Base-by-base conservation (phyloP, 2,888 invertebrate species). In the Eretmocerus hayati region DNA sequence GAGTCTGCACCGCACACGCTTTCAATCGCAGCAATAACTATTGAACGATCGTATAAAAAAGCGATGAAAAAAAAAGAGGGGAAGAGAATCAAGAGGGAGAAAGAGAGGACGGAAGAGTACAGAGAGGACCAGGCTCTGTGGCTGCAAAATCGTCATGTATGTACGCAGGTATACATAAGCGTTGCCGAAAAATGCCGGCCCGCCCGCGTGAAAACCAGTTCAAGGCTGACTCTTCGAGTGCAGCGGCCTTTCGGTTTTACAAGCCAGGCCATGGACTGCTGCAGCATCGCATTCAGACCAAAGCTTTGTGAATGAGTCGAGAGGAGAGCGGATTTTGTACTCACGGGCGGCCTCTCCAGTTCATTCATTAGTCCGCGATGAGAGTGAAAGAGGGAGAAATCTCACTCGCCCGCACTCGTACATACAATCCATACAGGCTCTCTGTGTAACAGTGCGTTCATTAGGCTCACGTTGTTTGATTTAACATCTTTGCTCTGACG, bases 271-370 rank as follows among this genome's bases (percentile, higher is more conserved):
- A 16, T 15, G 19, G 16, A 13, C 18, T 30, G 19, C 19, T 20
- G 38, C 6, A n/a, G n/a, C n/a, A n/a, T n/a, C n/a, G n/a, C n/a
- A n/a, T n/a, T n/a, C n/a, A 42, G 36, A 35, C 45, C n/a, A n/a
- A n/a, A n/a, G n/a, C n/a, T 52, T 52, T 48, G 52, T 52, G 52
- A 52, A 52, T 52, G 52, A 49, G 49, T 50, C 38, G 44, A 53
- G 48, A n/a, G n/a, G n/a, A n/a, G n/a, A n/a, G n/a, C n/a, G n/a
- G 46, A 52, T 52, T 52, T 52, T 39, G 52, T 48, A 48, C 46
- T 46, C 39, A 36, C 46, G 21, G 31, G n/a, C n/a, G n/a, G n/a
- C 42, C 20, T n/a, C 16, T 39, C 42, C 53, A 37, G 53, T 50
- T 53, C 50, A 50, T 53, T 50, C 50, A 53, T 48, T 53, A 53